Evolutionary conservation across 2,888 invertebrate genomes (phyloP).

Genomic region (Drosophila anceps): DNA sequence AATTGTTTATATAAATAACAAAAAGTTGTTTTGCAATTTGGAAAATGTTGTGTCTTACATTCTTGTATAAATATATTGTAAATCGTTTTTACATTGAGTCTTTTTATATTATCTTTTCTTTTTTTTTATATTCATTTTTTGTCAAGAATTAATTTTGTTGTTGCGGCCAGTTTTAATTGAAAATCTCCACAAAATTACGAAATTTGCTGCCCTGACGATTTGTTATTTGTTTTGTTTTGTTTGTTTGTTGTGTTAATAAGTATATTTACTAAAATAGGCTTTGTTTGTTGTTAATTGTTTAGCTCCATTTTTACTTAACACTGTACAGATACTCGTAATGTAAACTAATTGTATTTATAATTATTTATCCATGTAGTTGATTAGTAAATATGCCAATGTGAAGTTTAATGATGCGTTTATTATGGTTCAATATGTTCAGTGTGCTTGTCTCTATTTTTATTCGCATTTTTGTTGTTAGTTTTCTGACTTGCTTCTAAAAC

Average conservation of each 20-base stretch:
- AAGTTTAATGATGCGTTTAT: slow-evolving; percentile 51
- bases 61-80: slow-evolving; percentile 60
- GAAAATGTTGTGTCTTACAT: slow-evolving; percentile 66
- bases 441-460: slow-evolving; percentile 9
- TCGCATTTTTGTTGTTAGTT: background rate
- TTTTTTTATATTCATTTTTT: background rate
- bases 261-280: slow-evolving; percentile 73
- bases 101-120: slow-evolving; percentile 47
- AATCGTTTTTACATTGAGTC: slow-evolving; percentile 64
- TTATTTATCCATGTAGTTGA: slow-evolving; percentile 68
- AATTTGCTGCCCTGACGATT: slow-evolving; percentile 63
- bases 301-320: slow-evolving; percentile 77
- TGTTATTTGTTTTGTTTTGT: slow-evolving; percentile 38
- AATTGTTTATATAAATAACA: slow-evolving; percentile 62
- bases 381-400: slow-evolving; percentile 69
- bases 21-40: slow-evolving; percentile 51
- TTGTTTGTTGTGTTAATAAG: slow-evolving; percentile 45
- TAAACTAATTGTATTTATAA: slow-evolving; percentile 77
- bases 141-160: slow-evolving; percentile 40
- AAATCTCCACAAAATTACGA: slow-evolving; percentile 43
- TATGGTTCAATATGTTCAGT: slow-evolving; percentile 44
- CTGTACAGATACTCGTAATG: slow-evolving; percentile 75
- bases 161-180: slow-evolving; percentile 48
- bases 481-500: slow-evolving; percentile 10
- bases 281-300: slow-evolving; percentile 56